Evolutionary conservation across 23 tunicate genomes (phyloP).

Genomic region (Ascidia mentula): DNA sequence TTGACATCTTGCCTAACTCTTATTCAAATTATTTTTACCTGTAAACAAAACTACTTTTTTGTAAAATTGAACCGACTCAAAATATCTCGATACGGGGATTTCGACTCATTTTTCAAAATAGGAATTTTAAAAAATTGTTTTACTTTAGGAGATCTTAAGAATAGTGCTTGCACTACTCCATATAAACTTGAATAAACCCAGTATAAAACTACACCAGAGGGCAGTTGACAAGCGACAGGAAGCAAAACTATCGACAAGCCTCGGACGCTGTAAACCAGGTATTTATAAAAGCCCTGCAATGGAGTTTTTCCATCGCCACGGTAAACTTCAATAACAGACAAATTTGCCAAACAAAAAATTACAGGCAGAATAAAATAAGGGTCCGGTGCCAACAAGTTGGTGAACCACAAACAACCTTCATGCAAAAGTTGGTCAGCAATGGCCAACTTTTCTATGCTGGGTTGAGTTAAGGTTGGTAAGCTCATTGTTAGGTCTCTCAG

Average conservation of each 20-base stretch:
- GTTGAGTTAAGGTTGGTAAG: constrained; percentile 26
- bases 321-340: constrained; percentile 67
- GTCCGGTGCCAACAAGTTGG: constrained; percentile 45
- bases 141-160: constrained; percentile 44
- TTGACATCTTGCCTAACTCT: constrained; percentile 48
- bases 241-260: constrained; percentile 46
- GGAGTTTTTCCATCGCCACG: constrained; percentile 78
- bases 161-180: constrained; percentile 70
- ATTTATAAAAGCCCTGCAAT: constrained; percentile 29
- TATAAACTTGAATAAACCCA: constrained; percentile 72
- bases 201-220: constrained; percentile 82
- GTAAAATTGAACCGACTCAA: constrained; percentile 18
- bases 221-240: constrained; percentile 80
- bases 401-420: constrained; percentile 79
- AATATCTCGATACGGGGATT: constrained; percentile 75
- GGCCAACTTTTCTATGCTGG: constrained; percentile 1
- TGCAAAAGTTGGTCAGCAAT: constrained; percentile 26
- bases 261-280: constrained; percentile 36
- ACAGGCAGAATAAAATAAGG: constrained; percentile 54
- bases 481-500: constrained; percentile 60
- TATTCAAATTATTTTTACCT: not conserved
- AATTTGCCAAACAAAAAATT: constrained; percentile 45
- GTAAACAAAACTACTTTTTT: not conserved
- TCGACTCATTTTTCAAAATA: constrained; percentile 32
- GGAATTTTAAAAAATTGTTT: constrained; percentile 59